Percentiles rank a stretch among this genome's conserved stretches.
phyloP scores from a whole-genome alignment of 2,888 invertebrate genomes.

The Theretra japonica region DNA sequence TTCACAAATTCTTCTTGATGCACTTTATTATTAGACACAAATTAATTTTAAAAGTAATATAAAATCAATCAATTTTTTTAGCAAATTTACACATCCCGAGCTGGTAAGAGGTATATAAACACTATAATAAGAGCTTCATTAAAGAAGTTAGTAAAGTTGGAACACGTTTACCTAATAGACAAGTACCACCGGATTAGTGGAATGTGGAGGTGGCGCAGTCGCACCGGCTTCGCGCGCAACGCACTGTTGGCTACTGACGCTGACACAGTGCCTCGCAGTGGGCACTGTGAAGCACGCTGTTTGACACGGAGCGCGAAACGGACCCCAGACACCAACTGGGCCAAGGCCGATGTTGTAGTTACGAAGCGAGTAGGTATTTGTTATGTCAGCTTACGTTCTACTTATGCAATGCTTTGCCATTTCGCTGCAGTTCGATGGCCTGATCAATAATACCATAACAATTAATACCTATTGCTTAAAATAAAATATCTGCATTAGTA shows the following conservation, averaged over 20 bases:
- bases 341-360: slow-evolving; percentile 70
- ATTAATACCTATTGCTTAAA: slow-evolving; percentile 10
- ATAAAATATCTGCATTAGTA: not conserved
- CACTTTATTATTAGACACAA: not conserved
- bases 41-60: not conserved
- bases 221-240: slow-evolving; percentile 57
- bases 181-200: slow-evolving; percentile 39
- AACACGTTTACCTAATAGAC: slow-evolving; percentile 48
- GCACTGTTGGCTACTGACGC: slow-evolving; percentile 51
- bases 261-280: not conserved
- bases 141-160: slow-evolving; percentile 18
- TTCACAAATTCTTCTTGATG: not conserved
- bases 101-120: not conserved
- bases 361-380: slow-evolving; percentile 75
- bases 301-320: slow-evolving; percentile 46
- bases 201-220: slow-evolving; percentile 47
- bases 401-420: slow-evolving; percentile 78
- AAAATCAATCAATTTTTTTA: not conserved
- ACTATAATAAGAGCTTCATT: not conserved
- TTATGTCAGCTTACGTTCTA: slow-evolving; percentile 83
- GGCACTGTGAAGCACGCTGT: slow-evolving; percentile 39
- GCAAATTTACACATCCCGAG: not conserved
- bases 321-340: slow-evolving; percentile 61
- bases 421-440: slow-evolving; percentile 77
- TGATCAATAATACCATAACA: slow-evolving; percentile 35